Evolutionary conservation across 2,797 vertebrate genomes (phyloP), one percentile per base, ranked within the genome.

Genomic region (Aythya fuligula): DNA sequence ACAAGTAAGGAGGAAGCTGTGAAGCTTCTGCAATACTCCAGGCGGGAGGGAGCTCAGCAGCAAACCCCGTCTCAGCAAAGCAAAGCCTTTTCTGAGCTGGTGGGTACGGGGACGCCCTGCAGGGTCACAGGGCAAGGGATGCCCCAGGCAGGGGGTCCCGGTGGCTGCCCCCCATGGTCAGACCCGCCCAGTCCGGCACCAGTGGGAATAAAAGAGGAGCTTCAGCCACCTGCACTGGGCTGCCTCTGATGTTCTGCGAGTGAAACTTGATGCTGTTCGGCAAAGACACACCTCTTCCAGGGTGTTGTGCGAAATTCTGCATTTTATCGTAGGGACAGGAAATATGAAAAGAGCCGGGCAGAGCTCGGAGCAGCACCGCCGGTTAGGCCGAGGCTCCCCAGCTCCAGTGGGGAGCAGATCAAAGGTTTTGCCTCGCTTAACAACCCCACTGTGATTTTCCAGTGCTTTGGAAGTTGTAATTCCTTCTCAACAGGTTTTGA

Each of bases 251-350:
- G 61, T 61, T 88, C 96, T 94, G 43, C 2, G 27, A 95, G 86
- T 97, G 97, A 97, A 97, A 97, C 92, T 81, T 97, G 97, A 97
- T 3, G 93, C 97, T 96, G 95, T 94, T 96, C 69, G 1, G 93
- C 89, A 93, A 97, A 94, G 97, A 96, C 97, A 97, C 97, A 96
- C 97, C 97, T 97, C 97, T 97, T 97, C 88, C 94, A 96, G 97
- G 96, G 87, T 95, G 93, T 96, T 97, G 94, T 96, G 92, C 93
- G 96, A 96, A 97, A 95, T 96, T 91, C 95, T 88, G 94, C 95
- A 92, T 97, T 95, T 96, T 95, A 95, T 90, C 76, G 56, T 91
- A 91, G 91, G 71, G 71, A 94, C 96, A 96, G 96, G 96, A 97
- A 97, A 97, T 94, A 93, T 97, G 95, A 95, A 96, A 94, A 95